A percentile compares a stretch with the other conserved stretches of the same genome.
phyloP scores from a whole-genome alignment of 2,113 vertebrate species.

The Microtus ochrogaster region DNA sequence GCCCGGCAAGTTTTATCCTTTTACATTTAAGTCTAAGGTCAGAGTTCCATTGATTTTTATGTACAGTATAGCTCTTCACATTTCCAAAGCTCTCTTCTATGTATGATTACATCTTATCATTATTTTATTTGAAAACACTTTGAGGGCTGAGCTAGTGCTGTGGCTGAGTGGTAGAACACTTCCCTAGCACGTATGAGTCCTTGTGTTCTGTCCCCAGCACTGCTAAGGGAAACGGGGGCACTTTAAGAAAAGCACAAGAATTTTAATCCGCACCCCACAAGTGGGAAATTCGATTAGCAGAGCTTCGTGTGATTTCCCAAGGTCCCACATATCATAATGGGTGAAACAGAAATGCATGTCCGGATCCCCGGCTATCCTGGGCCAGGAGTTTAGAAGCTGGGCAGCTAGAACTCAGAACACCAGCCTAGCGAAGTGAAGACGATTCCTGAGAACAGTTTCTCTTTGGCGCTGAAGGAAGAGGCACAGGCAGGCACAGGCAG shows the following conservation, averaged over 20 bases:
- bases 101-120: constrained; percentile 21
- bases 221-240: not conserved
- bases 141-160: not conserved
- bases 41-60: constrained; percentile 51
- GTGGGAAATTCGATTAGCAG: constrained; percentile 57
- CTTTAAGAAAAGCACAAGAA: constrained; percentile 39
- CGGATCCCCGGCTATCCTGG: not conserved
- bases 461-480: constrained; percentile 5
- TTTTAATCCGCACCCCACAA: constrained; percentile 51
- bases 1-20: not conserved
- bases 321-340: constrained; percentile 33
- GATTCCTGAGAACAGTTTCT: not conserved
- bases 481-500: not conserved
- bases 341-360: constrained; percentile 40
- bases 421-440: constrained; percentile 4
- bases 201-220: not conserved
- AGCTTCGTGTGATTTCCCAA: constrained; percentile 35
- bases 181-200: not conserved
- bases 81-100: constrained; percentile 51
- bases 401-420: not conserved
- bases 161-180: not conserved
- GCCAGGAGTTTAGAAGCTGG: constrained; percentile 20
- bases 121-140: not conserved
- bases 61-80: not conserved
- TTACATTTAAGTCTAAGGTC: constrained; percentile 47